These are phyloP conservation scores for Campylomormyrus tamandua DNA, from an alignment of 2,113 vertebrate species.

Conservation along the genomic window DNA sequence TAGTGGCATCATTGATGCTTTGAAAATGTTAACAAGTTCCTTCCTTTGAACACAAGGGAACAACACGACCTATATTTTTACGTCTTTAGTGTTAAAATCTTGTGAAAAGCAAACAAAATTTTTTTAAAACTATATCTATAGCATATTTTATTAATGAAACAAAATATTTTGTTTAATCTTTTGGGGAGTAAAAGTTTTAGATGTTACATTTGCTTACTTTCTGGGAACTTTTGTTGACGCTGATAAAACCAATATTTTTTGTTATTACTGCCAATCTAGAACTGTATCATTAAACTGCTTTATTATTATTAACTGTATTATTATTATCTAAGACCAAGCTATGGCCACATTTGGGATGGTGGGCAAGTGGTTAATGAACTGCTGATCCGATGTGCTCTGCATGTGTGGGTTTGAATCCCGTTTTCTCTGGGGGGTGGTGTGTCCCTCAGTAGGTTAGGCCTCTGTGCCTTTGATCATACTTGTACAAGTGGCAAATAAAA, in stretches of 20 bases:
- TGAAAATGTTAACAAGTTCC: neutral
- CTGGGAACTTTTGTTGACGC: neutral
- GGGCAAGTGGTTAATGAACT: neutral
- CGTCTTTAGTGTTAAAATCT: neutral
- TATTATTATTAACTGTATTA: neutral
- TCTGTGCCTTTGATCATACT: neutral
- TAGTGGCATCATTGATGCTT: neutral
- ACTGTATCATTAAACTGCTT: neutral
- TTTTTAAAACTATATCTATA: neutral
- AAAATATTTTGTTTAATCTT: neutral
- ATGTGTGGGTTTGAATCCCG: neutral
- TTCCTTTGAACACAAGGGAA: neutral
- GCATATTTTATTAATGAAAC: neutral
- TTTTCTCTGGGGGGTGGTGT: neutral
- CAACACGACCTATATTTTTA: neutral
- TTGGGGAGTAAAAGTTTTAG: neutral
- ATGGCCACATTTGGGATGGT: neutral
- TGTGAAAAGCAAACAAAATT: neutral
- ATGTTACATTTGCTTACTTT: neutral
- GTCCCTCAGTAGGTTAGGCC: neutral
- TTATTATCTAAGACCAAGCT: neutral
- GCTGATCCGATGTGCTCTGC: neutral
- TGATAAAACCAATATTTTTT: neutral
- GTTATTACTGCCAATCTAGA: neutral
- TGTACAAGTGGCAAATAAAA: neutral